phyloP scores from a whole-genome alignment of 2,888 invertebrate species.

The Rhodophaea formosa region DNA sequence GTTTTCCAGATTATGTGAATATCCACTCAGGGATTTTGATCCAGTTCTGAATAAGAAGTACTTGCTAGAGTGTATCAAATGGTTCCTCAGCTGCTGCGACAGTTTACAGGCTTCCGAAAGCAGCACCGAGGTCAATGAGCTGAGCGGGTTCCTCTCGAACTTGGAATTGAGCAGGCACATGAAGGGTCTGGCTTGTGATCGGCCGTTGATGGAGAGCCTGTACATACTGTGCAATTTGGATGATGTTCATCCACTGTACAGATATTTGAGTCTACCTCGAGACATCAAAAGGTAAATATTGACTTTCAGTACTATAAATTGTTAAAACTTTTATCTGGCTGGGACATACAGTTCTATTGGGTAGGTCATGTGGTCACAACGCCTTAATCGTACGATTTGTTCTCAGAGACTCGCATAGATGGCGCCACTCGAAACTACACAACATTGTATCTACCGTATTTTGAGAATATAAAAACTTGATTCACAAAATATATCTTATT shows the following conservation, averaged over 20 bases:
- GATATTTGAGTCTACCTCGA: slow-evolving; percentile 70
- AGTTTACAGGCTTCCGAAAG: slow-evolving; percentile 33
- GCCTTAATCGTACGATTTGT: too few species aligned
- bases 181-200: slow-evolving; percentile 44
- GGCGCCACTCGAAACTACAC: too few species aligned
- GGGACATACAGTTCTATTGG: too few species aligned
- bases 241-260: slow-evolving; percentile 75
- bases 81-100: slow-evolving; percentile 82
- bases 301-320: too few species aligned
- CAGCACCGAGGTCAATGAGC: slow-evolving; percentile 26
- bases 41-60: slow-evolving; percentile 86
- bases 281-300: slow-evolving; percentile 66
- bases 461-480: too few species aligned
- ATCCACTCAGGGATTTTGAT: slow-evolving; percentile 81
- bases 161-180: slow-evolving; percentile 33
- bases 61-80: slow-evolving; percentile 86
- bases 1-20: slow-evolving; percentile 81
- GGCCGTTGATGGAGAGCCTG: slow-evolving; percentile 83
- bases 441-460: too few species aligned
- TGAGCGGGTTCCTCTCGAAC: slow-evolving; percentile 31
- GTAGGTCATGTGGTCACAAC: too few species aligned
- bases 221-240: slow-evolving; percentile 86
- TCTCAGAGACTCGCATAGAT: too few species aligned
- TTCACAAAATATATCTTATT: too few species aligned
- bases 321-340: too few species aligned